Conservation (phyloP, 2,797 vertebrate species). For the Pelochelys cantorii region DNA sequence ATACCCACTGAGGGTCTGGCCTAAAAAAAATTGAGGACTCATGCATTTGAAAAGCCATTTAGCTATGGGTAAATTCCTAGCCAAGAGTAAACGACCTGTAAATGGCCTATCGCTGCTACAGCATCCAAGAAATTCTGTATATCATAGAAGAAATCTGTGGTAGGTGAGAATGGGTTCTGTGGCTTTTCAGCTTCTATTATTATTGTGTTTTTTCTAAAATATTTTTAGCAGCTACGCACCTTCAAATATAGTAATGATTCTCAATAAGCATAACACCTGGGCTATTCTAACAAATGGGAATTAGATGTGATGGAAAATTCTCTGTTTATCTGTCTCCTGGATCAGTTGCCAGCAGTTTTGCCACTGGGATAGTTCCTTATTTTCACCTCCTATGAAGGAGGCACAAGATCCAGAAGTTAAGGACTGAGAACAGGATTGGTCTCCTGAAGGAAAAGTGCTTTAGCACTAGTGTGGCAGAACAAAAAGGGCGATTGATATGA, state of each 20-base stretch:
- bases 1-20: neutral
- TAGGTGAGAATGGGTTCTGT: neutral
- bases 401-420: constrained; percentile 73
- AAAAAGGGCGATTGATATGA: constrained; percentile 47
- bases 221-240: neutral
- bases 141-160: neutral
- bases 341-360: neutral
- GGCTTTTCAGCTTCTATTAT: neutral
- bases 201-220: neutral
- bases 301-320: neutral
- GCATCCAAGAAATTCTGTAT: constrained; percentile 8
- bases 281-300: constrained; percentile 10
- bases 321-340: neutral
- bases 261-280: neutral
- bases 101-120: neutral
- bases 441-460: constrained; percentile 64
- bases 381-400: constrained; percentile 49
- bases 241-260: constrained; percentile 11
- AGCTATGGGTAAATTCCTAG: neutral
- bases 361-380: constrained; percentile 19
- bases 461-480: constrained; percentile 44
- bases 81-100: neutral
- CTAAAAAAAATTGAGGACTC: neutral
- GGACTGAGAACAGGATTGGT: constrained; percentile 67
- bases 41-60: neutral